phyloP scores from a whole-genome alignment of 2,888 invertebrate genomes.

The Calameuta filiformis region DNA sequence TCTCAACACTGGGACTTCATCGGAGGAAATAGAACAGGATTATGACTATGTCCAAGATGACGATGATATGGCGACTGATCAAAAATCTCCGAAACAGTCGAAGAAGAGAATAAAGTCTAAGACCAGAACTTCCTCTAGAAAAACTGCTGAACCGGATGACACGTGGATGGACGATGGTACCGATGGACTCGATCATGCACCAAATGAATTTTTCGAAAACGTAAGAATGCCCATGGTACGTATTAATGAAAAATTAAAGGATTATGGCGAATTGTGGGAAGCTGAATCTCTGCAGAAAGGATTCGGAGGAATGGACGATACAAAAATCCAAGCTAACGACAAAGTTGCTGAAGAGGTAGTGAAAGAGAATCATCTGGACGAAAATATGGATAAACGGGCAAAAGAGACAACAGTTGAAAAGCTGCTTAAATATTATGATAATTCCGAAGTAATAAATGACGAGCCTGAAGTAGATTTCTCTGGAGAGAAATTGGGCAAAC shows the following conservation, averaged over 20 bases:
- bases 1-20: conserved; percentile 25
- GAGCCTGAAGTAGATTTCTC: not conserved
- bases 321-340: conserved; percentile 13
- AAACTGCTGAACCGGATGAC: conserved; percentile 18
- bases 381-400: conserved; percentile 19
- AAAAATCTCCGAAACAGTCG: not conserved
- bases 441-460: conserved; percentile 8
- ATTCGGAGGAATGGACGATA: not conserved
- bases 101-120: not conserved
- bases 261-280: conserved; percentile 42
- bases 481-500: not conserved
- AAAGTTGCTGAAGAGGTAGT: conserved; percentile 16
- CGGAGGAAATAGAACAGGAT: conserved; percentile 21
- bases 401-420: conserved; percentile 28
- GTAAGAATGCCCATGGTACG: conserved; percentile 15
- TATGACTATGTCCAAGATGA: conserved; percentile 33
- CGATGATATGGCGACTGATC: not conserved
- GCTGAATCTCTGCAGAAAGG: conserved; percentile 28
- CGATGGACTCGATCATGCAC: conserved; percentile 28
- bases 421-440: conserved; percentile 28
- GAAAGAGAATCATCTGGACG: conserved; percentile 15
- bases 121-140: not conserved
- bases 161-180: conserved; percentile 28
- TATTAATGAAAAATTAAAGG: conserved; percentile 22
- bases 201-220: conserved; percentile 37